phyloP scores from a whole-genome alignment of 2,888 invertebrate genomes.

The Trimorus sp. region DNA sequence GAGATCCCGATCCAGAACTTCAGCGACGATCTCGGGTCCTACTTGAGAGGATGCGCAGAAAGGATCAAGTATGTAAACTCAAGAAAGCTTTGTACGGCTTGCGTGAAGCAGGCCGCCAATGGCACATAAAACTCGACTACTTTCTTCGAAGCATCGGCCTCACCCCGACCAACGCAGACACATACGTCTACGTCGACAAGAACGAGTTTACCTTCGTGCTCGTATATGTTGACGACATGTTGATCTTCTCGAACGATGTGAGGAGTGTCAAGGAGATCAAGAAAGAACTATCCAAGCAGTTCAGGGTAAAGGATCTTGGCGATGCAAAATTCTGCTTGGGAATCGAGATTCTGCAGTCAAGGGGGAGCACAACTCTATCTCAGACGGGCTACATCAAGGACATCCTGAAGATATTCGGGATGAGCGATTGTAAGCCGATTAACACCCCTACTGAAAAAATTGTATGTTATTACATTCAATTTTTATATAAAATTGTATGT shows the following conservation, averaged over 20 bases:
- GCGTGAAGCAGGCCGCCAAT: slow-evolving; percentile 41
- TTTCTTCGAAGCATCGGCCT: slow-evolving; percentile 60
- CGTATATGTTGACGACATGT: slow-evolving; percentile 32
- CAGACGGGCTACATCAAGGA: neutral
- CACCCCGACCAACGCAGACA: slow-evolving; percentile 53
- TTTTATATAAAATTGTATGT: too few relatives aligned
- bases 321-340: slow-evolving; percentile 64
- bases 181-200: slow-evolving; percentile 20
- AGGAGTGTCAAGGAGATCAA: neutral
- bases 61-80: neutral
- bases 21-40: neutral
- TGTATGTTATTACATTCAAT: too few relatives aligned
- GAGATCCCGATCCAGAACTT: neutral
- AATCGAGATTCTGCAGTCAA: slow-evolving; percentile 58
- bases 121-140: slow-evolving; percentile 50
- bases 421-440: too few relatives aligned
- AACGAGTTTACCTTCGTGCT: neutral
- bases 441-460: too few relatives aligned
- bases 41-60: slow-evolving; percentile 12
- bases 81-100: slow-evolving; percentile 28
- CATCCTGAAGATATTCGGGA: neutral
- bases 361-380: neutral
- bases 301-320: slow-evolving; percentile 63
- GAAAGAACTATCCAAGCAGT: neutral
- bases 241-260: slow-evolving; percentile 11